Percentiles rank a stretch among this genome's conserved stretches.
Conservation (phyloP, 2,888 invertebrate species). For the Trachelus iudaicus region DNA sequence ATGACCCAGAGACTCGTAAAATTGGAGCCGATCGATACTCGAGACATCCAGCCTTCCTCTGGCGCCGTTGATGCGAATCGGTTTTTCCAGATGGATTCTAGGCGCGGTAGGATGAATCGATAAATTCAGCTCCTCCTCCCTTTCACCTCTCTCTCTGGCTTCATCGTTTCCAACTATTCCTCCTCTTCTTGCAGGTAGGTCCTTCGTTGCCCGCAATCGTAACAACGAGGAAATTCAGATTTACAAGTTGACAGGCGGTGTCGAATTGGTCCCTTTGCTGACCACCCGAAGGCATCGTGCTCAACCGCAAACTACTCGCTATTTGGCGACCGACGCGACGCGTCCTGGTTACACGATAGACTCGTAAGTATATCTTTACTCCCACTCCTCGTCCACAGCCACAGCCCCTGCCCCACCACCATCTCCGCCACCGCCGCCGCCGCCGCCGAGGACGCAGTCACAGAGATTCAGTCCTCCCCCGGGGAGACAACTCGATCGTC, state of each 20-base stretch:
- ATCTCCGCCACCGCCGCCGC: no score
- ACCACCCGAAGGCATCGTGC: slow-evolving; percentile 71
- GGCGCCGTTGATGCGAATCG: slow-evolving; percentile 39
- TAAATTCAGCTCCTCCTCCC: no score
- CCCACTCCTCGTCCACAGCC: no score
- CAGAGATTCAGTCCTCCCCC: no score
- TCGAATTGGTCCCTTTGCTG: slow-evolving; percentile 81
- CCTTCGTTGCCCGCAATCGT: not conserved
- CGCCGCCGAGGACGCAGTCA: no score
- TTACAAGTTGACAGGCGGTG: slow-evolving; percentile 72
- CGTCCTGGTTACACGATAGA: slow-evolving; percentile 69
- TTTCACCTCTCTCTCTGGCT: no score
- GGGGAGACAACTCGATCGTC: no score
- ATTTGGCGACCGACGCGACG: slow-evolving; percentile 64
- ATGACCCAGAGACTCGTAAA: slow-evolving; percentile 35
- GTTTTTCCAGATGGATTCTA: slow-evolving; percentile 43
- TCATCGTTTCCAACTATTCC: no score
- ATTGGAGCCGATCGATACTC: slow-evolving; percentile 19
- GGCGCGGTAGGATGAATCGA: slow-evolving; percentile 23
- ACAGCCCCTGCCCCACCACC: no score
- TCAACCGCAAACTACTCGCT: slow-evolving; percentile 49
- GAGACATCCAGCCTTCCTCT: slow-evolving; percentile 33
- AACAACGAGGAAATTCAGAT: slow-evolving; percentile 50
- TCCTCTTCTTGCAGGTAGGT: no score
- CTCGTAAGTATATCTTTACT: slow-evolving; percentile 40